phyloP scores from a whole-genome alignment of 53 echinoderm and acorn worm species.

The Patiria pectinifera region DNA sequence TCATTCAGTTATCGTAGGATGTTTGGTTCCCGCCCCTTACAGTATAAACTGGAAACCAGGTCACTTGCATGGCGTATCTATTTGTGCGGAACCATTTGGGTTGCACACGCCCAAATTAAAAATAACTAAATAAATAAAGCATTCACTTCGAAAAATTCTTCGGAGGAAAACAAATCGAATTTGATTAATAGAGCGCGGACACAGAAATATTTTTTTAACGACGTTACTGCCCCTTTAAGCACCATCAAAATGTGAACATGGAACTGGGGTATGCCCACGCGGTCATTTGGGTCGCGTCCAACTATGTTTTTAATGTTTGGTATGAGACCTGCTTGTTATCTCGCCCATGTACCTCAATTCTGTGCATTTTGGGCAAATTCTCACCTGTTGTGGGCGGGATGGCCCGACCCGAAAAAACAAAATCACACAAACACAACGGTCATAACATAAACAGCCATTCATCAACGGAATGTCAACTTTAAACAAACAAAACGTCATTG shows the following conservation, averaged over 20 bases:
- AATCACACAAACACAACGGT: background rate
- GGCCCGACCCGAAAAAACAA: background rate
- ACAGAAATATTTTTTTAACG: background rate
- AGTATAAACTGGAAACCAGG: too few relatives aligned
- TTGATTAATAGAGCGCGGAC: too few relatives aligned
- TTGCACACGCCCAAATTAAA: too few relatives aligned
- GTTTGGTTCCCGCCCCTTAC: too few relatives aligned
- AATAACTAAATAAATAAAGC: too few relatives aligned
- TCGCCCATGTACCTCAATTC: background rate
- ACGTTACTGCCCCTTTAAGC: background rate
- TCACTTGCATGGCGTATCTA: too few relatives aligned
- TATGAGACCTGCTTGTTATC: background rate
- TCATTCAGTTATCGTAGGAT: too few relatives aligned
- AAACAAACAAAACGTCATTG: background rate
- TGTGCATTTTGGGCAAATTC: background rate
- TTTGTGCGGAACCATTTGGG: too few relatives aligned
- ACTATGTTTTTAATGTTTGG: slow-evolving; percentile 19
- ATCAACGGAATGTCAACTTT: background rate
- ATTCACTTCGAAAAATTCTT: too few relatives aligned
- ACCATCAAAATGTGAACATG: background rate
- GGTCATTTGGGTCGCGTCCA: background rate
- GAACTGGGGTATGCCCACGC: slow-evolving; percentile 2
- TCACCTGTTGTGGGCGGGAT: background rate
- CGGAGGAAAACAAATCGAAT: too few relatives aligned
- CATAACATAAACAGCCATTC: background rate